Base-by-base conservation (phyloP, 2,113 vertebrate species). In the Microcebus lehilahytsara region DNA sequence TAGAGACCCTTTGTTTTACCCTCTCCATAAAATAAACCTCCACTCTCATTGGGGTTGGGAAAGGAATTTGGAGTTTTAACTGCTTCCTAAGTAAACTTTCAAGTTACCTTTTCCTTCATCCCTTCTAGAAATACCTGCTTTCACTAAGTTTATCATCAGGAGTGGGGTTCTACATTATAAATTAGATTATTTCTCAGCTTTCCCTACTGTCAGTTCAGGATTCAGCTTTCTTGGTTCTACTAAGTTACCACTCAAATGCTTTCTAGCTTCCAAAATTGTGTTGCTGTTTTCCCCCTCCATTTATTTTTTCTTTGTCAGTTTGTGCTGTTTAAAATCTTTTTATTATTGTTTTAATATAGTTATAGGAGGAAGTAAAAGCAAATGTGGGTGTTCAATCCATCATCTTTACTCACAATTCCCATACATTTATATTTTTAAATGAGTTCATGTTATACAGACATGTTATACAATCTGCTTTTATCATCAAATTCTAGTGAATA, bases 361-460 rank as follows among this genome's bases (percentile, higher is more conserved):
- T 97, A 92, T 37, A 94, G 40, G 72, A 94, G 71, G 85, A 97
- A 97, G 66, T 92, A 94, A 97, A 96, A 94, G 91, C 89, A 90
- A 96, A 92, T 88, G 93, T 97, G 88, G 80, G 85, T 60, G 53
- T 96, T 96, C 40, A 87, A 97, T 85, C 69, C 75, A 95, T 93
- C 96, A 92, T 96, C 91, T 92, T 97, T 96, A 97, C 88, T 97
- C 88, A 96, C 75, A 97, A 97, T 60, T 96, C 40, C 91, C 60
- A 97, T 94, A 96, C 94, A 85, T 84, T 95, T 92, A 67, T 95
- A 94, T 96, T 97, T 97, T 96, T 96, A 94, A 97, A 81, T 96
- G 80, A 92, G 88, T 66, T 91, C 85, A 97, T 78, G 66, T 12
- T 97, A 96, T 96, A 95, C 85, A 95, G 81, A 97, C 66, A n/a